Evolutionary conservation across 2,797 vertebrate genomes (phyloP).

Genomic region (Pseudotriccus pelzelni): DNA sequence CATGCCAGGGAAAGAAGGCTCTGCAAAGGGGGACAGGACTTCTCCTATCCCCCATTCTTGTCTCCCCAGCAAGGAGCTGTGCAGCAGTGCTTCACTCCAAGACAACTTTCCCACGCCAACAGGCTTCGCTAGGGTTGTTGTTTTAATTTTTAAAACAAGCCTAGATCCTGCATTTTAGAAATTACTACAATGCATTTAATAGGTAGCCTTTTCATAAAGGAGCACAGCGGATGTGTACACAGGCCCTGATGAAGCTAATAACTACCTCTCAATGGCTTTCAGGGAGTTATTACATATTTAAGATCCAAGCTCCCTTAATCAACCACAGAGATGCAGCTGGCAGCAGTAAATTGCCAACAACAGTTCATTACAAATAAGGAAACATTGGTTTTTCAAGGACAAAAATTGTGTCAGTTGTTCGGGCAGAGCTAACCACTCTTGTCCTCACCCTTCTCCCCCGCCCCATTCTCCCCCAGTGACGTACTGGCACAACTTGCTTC

Average conservation of each 20-base stretch:
- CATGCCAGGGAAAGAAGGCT: neutral
- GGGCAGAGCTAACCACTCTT: neutral
- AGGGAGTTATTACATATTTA: constrained; percentile 65
- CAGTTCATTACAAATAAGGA: constrained; percentile 70
- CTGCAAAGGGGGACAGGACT: neutral
- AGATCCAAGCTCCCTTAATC: constrained; percentile 62
- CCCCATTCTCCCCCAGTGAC: neutral
- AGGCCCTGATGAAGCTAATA: constrained; percentile 65
- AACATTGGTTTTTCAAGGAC: constrained; percentile 65
- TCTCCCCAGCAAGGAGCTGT: neutral
- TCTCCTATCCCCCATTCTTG: neutral
- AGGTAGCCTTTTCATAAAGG: constrained; percentile 38
- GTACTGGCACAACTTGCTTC: neutral
- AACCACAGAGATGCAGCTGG: constrained; percentile 72
- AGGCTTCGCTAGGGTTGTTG: neutral
- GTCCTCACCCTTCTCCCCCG: neutral
- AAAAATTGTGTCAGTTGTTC: constrained; percentile 46
- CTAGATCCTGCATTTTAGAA: neutral
- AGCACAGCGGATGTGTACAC: constrained; percentile 23
- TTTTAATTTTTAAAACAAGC: neutral
- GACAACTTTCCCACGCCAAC: neutral
- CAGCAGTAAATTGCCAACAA: constrained; percentile 62
- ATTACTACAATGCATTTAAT: constrained; percentile 33
- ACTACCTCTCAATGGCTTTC: constrained; percentile 59
- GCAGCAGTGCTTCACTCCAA: neutral